These are phyloP conservation scores for Drosophila niveifrons DNA, from an alignment of 2,888 invertebrate species.

Conservation along the genomic window DNA sequence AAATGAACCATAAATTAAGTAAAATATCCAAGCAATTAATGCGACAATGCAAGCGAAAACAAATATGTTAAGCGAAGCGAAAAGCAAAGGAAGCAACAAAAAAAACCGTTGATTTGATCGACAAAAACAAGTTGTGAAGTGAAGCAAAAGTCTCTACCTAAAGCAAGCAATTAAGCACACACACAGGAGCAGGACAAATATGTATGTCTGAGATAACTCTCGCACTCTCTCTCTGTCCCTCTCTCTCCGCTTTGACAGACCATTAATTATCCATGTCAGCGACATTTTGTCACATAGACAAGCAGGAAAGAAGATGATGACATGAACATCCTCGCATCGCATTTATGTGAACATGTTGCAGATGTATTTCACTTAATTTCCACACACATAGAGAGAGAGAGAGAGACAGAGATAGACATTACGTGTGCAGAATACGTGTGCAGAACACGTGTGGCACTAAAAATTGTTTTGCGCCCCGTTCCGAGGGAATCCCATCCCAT, in stretches of 20 bases:
- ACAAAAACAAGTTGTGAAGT: slow-evolving; percentile 8
- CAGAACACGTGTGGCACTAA: slow-evolving; percentile 61
- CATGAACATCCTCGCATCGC: slow-evolving; percentile 63
- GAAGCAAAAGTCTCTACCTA: slow-evolving; percentile 11
- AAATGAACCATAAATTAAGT: slow-evolving; percentile 42
- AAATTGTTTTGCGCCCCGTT: slow-evolving; percentile 65
- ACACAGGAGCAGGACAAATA: slow-evolving; percentile 18
- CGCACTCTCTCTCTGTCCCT: neutral
- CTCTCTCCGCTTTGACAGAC: slow-evolving; percentile 43
- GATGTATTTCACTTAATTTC: slow-evolving; percentile 80
- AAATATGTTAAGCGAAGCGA: slow-evolving; percentile 17
- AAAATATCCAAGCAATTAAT: slow-evolving; percentile 49
- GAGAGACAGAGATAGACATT: slow-evolving; percentile 54
- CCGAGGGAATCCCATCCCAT: slow-evolving; percentile 7
- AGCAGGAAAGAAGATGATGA: slow-evolving; percentile 23
- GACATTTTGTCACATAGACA: slow-evolving; percentile 74
- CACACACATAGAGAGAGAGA: slow-evolving; percentile 36
- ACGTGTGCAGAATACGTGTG: slow-evolving; percentile 76
- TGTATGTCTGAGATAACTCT: slow-evolving; percentile 4
- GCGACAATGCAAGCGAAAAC: slow-evolving; percentile 24
- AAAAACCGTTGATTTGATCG: neutral
- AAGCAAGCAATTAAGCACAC: slow-evolving; percentile 62
- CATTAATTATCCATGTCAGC: slow-evolving; percentile 81
- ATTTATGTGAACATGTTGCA: slow-evolving; percentile 66
- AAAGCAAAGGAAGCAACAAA: too few species aligned